Conservation (phyloP, 2,888 invertebrate species). For the Biston stratarius region DNA sequence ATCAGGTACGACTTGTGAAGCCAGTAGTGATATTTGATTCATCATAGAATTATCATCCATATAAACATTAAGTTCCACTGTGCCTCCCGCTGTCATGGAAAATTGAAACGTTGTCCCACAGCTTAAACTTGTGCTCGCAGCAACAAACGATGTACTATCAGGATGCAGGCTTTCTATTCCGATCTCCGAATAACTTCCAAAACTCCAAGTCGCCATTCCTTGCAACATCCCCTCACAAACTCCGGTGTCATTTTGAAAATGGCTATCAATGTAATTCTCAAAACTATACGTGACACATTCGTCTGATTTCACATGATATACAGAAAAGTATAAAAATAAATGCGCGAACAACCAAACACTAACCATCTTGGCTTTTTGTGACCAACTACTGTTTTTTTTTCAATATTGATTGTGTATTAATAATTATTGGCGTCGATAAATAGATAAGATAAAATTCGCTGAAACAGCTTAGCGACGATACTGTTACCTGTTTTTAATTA, state of each 20-base stretch:
- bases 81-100: constrained; percentile 40
- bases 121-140: constrained; percentile 25
- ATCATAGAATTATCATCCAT: constrained; percentile 36
- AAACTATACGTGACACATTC: constrained; percentile 50
- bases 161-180: constrained; percentile 20
- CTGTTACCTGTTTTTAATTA: constrained; percentile 12
- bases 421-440: constrained; percentile 29
- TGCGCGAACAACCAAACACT: constrained; percentile 6
- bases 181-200: constrained; percentile 34
- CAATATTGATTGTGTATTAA: constrained; percentile 30
- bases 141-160: constrained; percentile 35
- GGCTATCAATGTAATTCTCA: constrained; percentile 29
- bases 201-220: constrained; percentile 28
- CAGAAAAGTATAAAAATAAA: constrained; percentile 24
- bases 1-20: constrained; percentile 29
- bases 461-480: constrained; percentile 25
- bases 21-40: constrained; percentile 48
- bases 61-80: constrained; percentile 51
- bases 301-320: constrained; percentile 27
- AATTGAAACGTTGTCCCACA: constrained; percentile 37
- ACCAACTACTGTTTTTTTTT: constrained; percentile 24
- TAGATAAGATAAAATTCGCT: constrained; percentile 33
- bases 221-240: constrained; percentile 21
- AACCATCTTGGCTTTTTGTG: constrained; percentile 32
- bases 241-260: constrained; percentile 20